These are phyloP conservation scores for Pangasius djambal DNA, from an alignment of 2,797 vertebrate species.

Conservation along the genomic window DNA sequence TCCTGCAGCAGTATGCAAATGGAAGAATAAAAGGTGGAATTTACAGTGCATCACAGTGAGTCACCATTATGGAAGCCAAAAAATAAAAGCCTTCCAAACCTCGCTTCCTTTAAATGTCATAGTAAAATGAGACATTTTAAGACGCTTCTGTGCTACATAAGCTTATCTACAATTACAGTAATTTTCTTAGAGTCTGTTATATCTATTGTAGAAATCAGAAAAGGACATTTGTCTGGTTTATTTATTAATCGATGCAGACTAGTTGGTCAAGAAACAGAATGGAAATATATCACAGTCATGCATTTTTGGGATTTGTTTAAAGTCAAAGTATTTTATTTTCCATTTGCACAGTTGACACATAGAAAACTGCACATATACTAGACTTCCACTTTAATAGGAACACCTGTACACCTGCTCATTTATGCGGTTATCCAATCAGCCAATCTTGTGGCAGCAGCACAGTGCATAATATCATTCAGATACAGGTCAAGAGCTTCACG, in stretches of 20 bases:
- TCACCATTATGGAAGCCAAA: not conserved
- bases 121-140: slow-evolving; percentile 18
- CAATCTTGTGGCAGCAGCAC: too few relatives aligned
- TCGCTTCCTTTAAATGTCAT: slow-evolving; percentile 19
- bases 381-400: not conserved
- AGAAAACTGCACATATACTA: not conserved
- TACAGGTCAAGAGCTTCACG: too few relatives aligned
- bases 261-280: not conserved
- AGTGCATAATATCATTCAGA: too few relatives aligned
- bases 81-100: slow-evolving; percentile 27
- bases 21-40: not conserved
- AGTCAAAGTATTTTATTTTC: not conserved
- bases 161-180: not conserved
- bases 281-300: not conserved
- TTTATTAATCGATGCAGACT: slow-evolving; percentile 38
- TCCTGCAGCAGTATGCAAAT: slow-evolving; percentile 9
- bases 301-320: not conserved
- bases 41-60: not conserved
- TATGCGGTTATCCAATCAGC: not conserved
- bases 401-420: not conserved
- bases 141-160: not conserved
- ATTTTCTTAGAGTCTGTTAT: not conserved
- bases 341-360: not conserved
- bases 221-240: slow-evolving; percentile 29
- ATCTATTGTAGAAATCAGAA: slow-evolving; percentile 14